Evolutionary conservation across 2,797 vertebrate genomes (phyloP), one percentile per base, ranked within the genome.

Genomic region (Aplochiton taeniatus): DNA sequence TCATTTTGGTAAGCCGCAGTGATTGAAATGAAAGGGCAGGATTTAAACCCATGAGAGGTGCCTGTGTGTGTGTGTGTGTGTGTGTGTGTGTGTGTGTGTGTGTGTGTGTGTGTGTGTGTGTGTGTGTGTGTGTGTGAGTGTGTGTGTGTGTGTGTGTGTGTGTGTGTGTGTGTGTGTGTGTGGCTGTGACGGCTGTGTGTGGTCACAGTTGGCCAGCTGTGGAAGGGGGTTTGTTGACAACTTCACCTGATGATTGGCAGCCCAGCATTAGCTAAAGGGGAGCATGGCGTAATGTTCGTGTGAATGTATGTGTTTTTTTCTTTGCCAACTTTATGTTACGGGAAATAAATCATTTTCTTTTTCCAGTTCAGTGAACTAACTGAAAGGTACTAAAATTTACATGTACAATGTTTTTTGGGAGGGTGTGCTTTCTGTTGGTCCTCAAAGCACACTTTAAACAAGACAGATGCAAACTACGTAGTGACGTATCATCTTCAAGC

Each of bases 161-260:
- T 42, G 14, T 42, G 55, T 31, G 14, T 16, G 31, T 44, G 41
- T 44, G 31, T 58, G 55, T 31, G 11, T 42, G 10, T 6, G 42
- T 42, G 41, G 8, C 7, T 11, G 11, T 8, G 17, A 42, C 1
- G 12, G 44, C n/a, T 53, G 72, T 66, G 63, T 65, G 58, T 57
- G 52, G 63, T 77, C 68, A 63, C 72, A 65, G 67, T 14, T 10
- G 51, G 66, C 50, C 11, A 8, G 65, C 41, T 45, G 16, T 52
- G 19, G 0, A 20, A 11, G 13, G 48, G 17, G 43, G 20, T 66
- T 57, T 68, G 76, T 54, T 66, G 50, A 76, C 58, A 61, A 49
- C 61, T 49, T 73, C 48, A n/a, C 20, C 48, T 12, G 20, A 17
- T 81, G 78, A 82, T 74, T 69, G 76, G 82, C 78, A 77, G 69